Percentiles rank a stretch among this genome's conserved stretches.
Evolutionary conservation across 2,888 invertebrate species (phyloP).

Genomic region (Drosophila vallismaia): DNA sequence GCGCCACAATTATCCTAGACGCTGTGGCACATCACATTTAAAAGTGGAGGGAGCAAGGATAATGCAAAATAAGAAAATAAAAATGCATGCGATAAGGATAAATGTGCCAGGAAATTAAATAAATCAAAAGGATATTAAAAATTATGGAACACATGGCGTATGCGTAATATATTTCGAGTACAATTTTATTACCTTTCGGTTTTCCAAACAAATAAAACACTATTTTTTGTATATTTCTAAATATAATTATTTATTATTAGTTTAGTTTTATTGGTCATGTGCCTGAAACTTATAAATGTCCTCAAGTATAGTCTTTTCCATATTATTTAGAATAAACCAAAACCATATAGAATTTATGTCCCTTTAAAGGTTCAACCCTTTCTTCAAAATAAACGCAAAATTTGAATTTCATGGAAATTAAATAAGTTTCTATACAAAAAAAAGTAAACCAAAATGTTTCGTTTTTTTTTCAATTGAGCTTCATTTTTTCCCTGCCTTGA

Average conservation of each 20-base stretch:
- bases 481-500: background rate
- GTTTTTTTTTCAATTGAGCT: background rate
- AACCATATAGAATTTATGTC: no score
- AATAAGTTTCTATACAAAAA: background rate
- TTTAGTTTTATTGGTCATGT: no score
- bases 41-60: background rate
- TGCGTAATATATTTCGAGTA: background rate
- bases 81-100: constrained; percentile 8
- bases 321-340: no score
- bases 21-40: background rate
- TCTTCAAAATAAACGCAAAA: background rate
- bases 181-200: background rate
- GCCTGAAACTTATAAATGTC: no score
- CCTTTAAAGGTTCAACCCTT: background rate
- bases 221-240: background rate
- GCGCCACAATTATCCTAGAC: constrained; percentile 31
- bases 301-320: no score
- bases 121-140: background rate
- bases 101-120: background rate
- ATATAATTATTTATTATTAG: background rate
- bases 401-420: constrained; percentile 13
- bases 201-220: background rate
- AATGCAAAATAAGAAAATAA: constrained; percentile 22
- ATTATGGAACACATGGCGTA: background rate
- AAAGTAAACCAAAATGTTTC: background rate